Conservation (phyloP, 2,797 vertebrate genomes). For the Anguilla anguilla region DNA sequence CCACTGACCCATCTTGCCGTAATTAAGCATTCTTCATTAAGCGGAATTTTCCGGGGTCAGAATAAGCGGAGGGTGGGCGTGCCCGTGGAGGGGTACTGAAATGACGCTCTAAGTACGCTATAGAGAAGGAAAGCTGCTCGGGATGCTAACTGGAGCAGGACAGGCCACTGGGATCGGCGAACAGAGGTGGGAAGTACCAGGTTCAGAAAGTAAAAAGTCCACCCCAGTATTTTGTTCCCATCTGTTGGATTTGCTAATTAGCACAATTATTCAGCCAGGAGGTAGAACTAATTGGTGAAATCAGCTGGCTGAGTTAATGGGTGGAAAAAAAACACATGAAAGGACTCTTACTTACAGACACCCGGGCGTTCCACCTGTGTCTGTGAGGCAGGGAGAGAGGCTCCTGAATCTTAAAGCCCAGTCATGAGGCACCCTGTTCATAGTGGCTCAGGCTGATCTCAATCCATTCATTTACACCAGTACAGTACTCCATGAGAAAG, state of each 20-base stretch:
- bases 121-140: background rate
- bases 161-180: background rate
- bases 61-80: background rate
- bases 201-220: too few species aligned
- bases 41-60: background rate
- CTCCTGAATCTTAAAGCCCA: background rate
- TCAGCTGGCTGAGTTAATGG: too few species aligned
- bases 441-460: background rate
- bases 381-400: background rate
- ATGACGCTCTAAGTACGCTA: background rate
- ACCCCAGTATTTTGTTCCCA: too few species aligned
- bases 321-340: too few species aligned
- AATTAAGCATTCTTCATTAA: conserved; percentile 7
- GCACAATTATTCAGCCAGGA: too few species aligned
- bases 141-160: background rate
- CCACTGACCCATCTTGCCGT: background rate
- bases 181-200: too few species aligned
- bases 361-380: too few species aligned
- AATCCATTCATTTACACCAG: background rate
- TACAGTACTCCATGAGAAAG: background rate
- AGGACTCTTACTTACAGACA: too few species aligned
- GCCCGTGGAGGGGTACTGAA: background rate
- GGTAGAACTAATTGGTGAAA: too few species aligned
- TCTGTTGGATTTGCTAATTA: too few species aligned
- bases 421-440: background rate